These are phyloP conservation scores for Dolomedes plantarius DNA, from an alignment of 2,888 invertebrate genomes.

Conservation along the genomic window DNA sequence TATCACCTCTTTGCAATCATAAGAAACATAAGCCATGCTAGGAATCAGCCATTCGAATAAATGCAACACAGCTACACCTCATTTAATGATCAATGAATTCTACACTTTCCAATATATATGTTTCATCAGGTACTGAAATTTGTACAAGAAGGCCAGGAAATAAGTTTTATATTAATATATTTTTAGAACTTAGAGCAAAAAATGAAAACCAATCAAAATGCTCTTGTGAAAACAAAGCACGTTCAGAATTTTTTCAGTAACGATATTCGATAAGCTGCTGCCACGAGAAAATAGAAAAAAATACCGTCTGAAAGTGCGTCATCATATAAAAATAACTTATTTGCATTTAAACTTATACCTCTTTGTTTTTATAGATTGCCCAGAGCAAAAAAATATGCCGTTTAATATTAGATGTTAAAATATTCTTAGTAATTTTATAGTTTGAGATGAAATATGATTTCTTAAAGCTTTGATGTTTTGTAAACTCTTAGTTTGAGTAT, in stretches of 20 bases:
- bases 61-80: slow-evolving; percentile 66
- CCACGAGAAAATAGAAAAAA: not conserved
- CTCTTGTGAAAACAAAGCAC: slow-evolving; percentile 68
- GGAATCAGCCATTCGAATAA: slow-evolving; percentile 52
- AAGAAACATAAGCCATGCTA: slow-evolving; percentile 65
- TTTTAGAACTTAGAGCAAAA: not conserved
- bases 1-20: slow-evolving; percentile 45
- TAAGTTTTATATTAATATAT: not conserved
- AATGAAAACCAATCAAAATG: slow-evolving; percentile 34
- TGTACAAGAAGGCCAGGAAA: not conserved
- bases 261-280: slow-evolving; percentile 13
- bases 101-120: not conserved
- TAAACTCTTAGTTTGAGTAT: no score
- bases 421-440: no score
- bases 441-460: no score
- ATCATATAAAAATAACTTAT: not conserved
- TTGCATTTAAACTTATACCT: no score
- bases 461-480: no score
- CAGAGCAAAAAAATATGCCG: no score
- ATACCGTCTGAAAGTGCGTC: not conserved
- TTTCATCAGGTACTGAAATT: not conserved
- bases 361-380: no score
- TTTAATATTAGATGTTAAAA: no score
- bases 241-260: slow-evolving; percentile 41
- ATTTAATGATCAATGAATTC: slow-evolving; percentile 35